Evolutionary conservation across 1,140 invertebrate genomes (phyloP), one percentile per base, ranked within the genome.

Genomic region (Trinorchestia longiramus): DNA sequence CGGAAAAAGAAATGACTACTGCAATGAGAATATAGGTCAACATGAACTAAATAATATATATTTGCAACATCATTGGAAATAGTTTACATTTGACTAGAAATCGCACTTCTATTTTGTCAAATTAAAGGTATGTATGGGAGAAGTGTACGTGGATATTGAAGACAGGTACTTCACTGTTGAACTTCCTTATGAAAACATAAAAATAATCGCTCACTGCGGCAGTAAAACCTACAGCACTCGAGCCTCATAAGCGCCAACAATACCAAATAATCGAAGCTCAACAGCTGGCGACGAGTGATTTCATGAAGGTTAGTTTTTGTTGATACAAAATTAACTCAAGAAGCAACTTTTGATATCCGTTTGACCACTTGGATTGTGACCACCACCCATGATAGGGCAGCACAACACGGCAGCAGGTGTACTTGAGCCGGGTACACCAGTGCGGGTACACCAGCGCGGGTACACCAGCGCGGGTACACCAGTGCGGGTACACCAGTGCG

Each of bases 61-160:
- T 77, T 77, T 90, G 88, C 41, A 90, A 90, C n/a, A 90, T 43
- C 88, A 41, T 42, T 90, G 88, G n/a, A 90, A 90, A 90, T 42
- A 90, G 43, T 43, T 42, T 90, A 43, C 88, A 43, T 8, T 11
- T 41, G 88, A 90, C 88, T 90, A 90, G 88, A 90, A 90, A 90
- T 77, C 28, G 11, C 62, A 77, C 62, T 28, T 77, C 62, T 77
- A 77, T 36, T 36, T 23, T 42, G 88, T 90, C 87, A 90, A 90
- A 90, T 90, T 90, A 42, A 77, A 36, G 62, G 15, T 77, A 77
- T 19, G 62, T 36, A 77, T 23, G 28, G 62, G 28, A 77, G 62
- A 77, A 36, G 28, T 77, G 62, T 77, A 77, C 11, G 11, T 77
- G 11, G 28, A 28, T 36, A 11, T 28, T 23, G 62, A 77, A 77